These are phyloP conservation scores for Recurvirostra avosetta DNA, from an alignment of 2,113 vertebrate species.

Conservation along the genomic window DNA sequence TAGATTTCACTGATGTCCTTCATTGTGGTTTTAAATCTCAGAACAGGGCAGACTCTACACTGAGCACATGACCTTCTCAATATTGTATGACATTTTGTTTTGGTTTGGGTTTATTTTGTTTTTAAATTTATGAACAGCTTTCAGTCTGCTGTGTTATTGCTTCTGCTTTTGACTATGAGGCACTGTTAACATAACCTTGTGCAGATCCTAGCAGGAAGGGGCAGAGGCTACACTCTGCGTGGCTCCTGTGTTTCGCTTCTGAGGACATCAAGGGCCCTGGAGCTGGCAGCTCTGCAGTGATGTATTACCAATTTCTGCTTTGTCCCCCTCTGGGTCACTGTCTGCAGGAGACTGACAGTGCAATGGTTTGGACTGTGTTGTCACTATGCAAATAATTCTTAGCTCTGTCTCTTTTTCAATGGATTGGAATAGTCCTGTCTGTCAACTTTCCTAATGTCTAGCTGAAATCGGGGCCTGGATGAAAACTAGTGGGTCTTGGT, in stretches of 20 bases:
- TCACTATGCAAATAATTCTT: not conserved
- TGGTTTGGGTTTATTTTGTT: not conserved
- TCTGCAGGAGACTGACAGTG: not conserved
- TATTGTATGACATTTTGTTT: not conserved
- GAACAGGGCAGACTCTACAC: not conserved
- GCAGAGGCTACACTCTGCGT: not conserved
- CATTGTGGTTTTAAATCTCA: not conserved
- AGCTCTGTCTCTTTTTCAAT: conserved; percentile 26
- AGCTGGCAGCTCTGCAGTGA: not conserved
- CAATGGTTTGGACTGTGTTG: not conserved
- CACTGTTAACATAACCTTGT: not conserved
- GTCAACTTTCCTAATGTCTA: not conserved
- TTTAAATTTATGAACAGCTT: not conserved
- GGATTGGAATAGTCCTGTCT: not conserved
- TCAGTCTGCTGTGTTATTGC: not conserved
- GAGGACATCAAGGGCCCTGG: not conserved
- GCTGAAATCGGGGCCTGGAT: conserved; percentile 15
- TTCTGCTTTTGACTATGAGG: not conserved
- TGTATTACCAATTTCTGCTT: not conserved
- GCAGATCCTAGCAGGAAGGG: not conserved
- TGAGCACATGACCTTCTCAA: not conserved
- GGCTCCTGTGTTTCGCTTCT: not conserved
- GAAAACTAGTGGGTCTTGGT: conserved; percentile 27
- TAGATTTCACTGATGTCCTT: not conserved
- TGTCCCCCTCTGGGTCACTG: not conserved